Conservation (phyloP, 2,888 invertebrate species). For the Tetranychus piercei region DNA sequence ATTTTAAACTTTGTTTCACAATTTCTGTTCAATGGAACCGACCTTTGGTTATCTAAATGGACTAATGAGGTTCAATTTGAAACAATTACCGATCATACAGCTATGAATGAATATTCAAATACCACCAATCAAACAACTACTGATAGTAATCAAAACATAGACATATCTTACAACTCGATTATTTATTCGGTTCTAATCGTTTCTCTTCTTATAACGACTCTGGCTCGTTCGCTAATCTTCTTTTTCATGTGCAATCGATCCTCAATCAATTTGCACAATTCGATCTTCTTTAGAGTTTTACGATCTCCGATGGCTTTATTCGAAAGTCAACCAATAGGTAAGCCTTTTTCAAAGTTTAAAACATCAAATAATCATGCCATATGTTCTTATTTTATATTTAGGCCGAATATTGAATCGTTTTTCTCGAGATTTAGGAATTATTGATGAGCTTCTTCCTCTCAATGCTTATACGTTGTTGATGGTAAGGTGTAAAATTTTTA, state of each 20-base stretch:
- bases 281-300: constrained; percentile 32
- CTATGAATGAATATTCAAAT: neutral
- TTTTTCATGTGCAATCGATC: constrained; percentile 27
- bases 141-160: neutral
- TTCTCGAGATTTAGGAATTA: constrained; percentile 34
- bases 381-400: neutral
- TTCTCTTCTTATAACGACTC: constrained; percentile 22
- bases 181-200: constrained; percentile 12
- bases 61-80: constrained; percentile 19
- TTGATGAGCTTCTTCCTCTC: constrained; percentile 34
- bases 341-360: constrained; percentile 12
- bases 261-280: constrained; percentile 26
- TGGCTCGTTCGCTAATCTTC: constrained; percentile 22
- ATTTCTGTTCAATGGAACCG: constrained; percentile 22
- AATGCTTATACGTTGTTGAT: constrained; percentile 34
- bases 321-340: constrained; percentile 28
- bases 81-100: neutral
- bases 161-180: constrained; percentile 1
- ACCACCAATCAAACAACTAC: neutral
- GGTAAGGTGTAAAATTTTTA: constrained; percentile 27
- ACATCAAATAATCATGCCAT: neutral
- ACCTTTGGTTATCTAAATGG: constrained; percentile 23
- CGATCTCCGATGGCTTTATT: constrained; percentile 32
- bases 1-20: constrained; percentile 17
- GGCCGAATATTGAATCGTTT: constrained; percentile 36